Evolutionary conservation across 2,797 vertebrate species (phyloP), one percentile per base, ranked within the genome.

Genomic region (Centroberyx gerrardi): DNA sequence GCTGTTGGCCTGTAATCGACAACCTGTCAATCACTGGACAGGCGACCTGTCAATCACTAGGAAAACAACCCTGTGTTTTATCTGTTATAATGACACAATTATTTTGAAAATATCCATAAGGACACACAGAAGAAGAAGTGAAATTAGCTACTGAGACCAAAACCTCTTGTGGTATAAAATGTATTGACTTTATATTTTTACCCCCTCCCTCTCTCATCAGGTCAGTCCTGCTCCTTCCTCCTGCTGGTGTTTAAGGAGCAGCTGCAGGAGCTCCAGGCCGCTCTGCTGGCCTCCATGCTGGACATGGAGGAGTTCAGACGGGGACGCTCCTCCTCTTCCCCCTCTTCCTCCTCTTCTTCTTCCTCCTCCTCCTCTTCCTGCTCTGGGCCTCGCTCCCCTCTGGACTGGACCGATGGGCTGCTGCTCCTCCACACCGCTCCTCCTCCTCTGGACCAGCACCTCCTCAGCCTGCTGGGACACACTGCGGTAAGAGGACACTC

Each of bases 261-360:
- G 63, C 85, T 96, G 59, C 87, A 88, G 53, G 93, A 95, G 80
- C 69, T 86, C 62, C 94, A 97, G 81, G 82, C 91, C 0, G 90
- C 90, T 8, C 91, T 94, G 52, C 81, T 99, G 83, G 92, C 87
- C 59, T 95, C 96, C 64, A 84, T 97, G 82, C 94, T 99, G 87
- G 93, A 92, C 56, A 74, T 88, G 90, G 89, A 95, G 63, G 95
- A 96, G 81, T 94, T 92, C 78, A 89, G 75, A 63, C 92, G 73
- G 68, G 90, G 93, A 8, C 90, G 92, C 52, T 69, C 71, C 29
- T 64, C 68, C 22, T n/a, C n/a, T n/a, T n/a, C n/a, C n/a, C n/a
- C n/a, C n/a, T n/a, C n/a, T n/a, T n/a, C n/a, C n/a, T n/a, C n/a
- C n/a, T n/a, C n/a, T n/a, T n/a, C n/a, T n/a, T 56, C 74, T 51